Base-by-base conservation (phyloP, 1,140 invertebrate genomes). In the Sycophila sp. region DNA sequence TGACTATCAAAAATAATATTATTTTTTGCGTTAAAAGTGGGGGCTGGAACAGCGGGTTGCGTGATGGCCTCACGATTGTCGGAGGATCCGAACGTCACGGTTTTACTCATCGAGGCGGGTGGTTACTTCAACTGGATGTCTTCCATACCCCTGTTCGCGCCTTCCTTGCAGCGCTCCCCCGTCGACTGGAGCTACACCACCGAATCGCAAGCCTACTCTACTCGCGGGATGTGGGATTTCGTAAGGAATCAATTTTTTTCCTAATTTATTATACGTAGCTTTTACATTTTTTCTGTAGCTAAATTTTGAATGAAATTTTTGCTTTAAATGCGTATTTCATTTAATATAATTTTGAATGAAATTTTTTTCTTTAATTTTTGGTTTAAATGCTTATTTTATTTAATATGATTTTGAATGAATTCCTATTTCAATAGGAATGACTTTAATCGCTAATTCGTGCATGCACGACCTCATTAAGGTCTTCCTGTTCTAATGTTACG, bases 11-110 rank as follows among this genome's bases (percentile, higher is more conserved):
- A 58, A 53, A 53, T 51, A 22, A 53, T 26, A 62, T 40, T 42
- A 30, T 19, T 42, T n/a, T 55, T 53, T 17, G 22, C 26, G 36
- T 67, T 71, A 69, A 11, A 69, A 92, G 93, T 96, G 67, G 94
- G 94, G 13, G 93, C 91, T 22, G 94, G 94, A 2, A 94, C 93
- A 2, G 89, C 93, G 1, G 94, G 94, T 5, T 92, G 92, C 70
- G 93, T 95, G 0, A 76, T 96, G 15, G 93, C 94, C 1, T 89
- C 91, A 4, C 83, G 90, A 13, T 83, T 93, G 22, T 89, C 90
- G 4, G 90, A 91, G 76, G 84, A 89, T 58, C 82, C 85, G 13
- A 88, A 89, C 58, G 78, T 84, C 0, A 89, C 87, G 28, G 90
- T 94, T 2, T 78, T 94, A 32, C 81, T 94, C 0, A 81, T 94